phyloP scores from a whole-genome alignment of 2,888 invertebrate species.

The Dorcus parallelipipedus region DNA sequence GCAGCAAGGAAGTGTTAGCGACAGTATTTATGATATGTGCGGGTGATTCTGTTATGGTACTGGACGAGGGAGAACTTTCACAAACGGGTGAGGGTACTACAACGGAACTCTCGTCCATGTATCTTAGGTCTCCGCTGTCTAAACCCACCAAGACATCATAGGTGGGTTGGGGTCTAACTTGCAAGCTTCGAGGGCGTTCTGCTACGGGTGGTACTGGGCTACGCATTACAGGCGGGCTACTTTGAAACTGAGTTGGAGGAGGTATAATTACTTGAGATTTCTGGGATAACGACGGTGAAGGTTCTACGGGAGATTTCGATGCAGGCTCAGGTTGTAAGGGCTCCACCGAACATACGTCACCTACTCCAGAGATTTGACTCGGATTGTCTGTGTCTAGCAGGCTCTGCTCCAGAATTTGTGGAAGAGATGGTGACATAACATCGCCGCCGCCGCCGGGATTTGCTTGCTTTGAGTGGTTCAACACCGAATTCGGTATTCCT shows the following conservation, averaged over 20 bases:
- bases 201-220: conserved; percentile 50
- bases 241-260: conserved; percentile 70
- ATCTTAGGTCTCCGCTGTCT: conserved; percentile 83
- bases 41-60: conserved; percentile 57
- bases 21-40: conserved; percentile 43
- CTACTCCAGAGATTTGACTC: conserved; percentile 35
- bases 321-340: conserved; percentile 29
- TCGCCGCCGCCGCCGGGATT: conserved; percentile 19
- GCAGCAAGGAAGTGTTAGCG: conserved; percentile 65
- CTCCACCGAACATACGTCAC: conserved; percentile 27
- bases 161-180: conserved; percentile 51
- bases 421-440: conserved; percentile 50
- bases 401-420: conserved; percentile 64
- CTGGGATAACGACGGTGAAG: conserved; percentile 50
- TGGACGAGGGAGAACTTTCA: conserved; percentile 71
- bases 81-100: conserved; percentile 74
- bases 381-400: conserved; percentile 60
- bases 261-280: conserved; percentile 67
- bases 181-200: conserved; percentile 54
- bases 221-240: conserved; percentile 64
- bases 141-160: conserved; percentile 76
- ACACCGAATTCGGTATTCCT: conserved; percentile 50
- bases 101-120: conserved; percentile 89
- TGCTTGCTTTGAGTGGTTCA: conserved; percentile 37
- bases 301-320: conserved; percentile 40